A percentile compares a stretch with the other conserved stretches of the same genome.
Conservation (phyloP, 2,113 vertebrate species). For the Zapornia atra region DNA sequence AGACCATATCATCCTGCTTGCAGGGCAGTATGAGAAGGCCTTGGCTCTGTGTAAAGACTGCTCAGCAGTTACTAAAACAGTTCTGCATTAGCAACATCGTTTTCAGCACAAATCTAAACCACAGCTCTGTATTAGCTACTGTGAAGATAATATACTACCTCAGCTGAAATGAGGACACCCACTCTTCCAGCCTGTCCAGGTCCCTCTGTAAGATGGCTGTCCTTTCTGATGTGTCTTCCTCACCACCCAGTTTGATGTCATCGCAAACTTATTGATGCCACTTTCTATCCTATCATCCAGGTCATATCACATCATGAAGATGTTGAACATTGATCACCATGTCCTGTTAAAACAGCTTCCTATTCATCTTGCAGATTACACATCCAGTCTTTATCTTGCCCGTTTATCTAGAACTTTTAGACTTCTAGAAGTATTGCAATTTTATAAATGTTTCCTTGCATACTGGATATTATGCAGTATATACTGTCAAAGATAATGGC, state of each 20-base stretch:
- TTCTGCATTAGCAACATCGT: no score
- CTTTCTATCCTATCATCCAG: neutral
- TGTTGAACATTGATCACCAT: neutral
- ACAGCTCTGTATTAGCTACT: no score
- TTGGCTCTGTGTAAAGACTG: no score
- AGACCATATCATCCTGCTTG: no score
- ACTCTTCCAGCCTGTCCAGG: neutral
- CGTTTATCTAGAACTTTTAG: neutral
- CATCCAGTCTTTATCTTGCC: neutral
- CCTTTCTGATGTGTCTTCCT: neutral
- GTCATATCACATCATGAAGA: neutral
- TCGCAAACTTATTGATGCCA: neutral
- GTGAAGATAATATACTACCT: no score
- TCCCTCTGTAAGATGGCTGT: neutral
- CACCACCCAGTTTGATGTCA: neutral
- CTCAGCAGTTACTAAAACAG: no score
- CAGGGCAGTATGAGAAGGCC: no score
- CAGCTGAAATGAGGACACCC: no score
- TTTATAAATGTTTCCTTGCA: neutral
- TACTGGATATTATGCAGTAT: neutral
- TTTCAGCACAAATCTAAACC: no score
- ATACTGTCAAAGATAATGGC: neutral
- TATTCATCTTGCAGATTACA: neutral
- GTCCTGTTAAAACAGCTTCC: neutral
- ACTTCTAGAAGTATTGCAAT: neutral